Evolutionary conservation across 2,113 vertebrate genomes (phyloP).

Genomic region (Actenoides hombroni): DNA sequence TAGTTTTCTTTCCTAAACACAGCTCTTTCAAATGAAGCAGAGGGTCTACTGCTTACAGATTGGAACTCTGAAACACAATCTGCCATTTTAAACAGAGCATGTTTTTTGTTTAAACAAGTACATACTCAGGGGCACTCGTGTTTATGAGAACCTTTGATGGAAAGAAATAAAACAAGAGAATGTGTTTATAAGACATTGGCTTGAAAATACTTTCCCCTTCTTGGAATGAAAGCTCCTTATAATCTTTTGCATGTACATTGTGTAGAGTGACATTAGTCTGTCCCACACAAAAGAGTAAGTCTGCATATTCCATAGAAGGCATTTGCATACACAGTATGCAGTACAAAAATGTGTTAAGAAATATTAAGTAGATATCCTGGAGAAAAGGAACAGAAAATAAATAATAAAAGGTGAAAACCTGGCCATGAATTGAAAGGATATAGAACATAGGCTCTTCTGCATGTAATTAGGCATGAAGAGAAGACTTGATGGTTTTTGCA

Average conservation of each 20-base stretch:
- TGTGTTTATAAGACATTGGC: slow-evolving; percentile 34
- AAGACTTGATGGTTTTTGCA: background rate
- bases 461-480: background rate
- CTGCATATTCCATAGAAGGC: background rate
- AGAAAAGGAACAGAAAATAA: slow-evolving; percentile 3
- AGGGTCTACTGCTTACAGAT: background rate
- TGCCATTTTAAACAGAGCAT: slow-evolving; percentile 26
- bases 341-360: background rate
- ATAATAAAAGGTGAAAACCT: background rate
- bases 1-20: background rate
- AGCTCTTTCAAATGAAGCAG: background rate
- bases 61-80: background rate
- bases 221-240: slow-evolving; percentile 1
- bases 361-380: background rate
- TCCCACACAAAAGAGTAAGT: background rate
- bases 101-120: slow-evolving; percentile 9
- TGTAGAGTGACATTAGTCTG: background rate
- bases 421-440: background rate
- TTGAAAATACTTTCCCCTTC: slow-evolving; percentile 1
- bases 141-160: background rate
- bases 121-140: background rate
- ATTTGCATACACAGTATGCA: background rate
- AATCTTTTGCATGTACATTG: slow-evolving; percentile 11
- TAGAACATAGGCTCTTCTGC: background rate
- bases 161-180: slow-evolving; percentile 41